Base-by-base conservation (phyloP, 2,113 vertebrate species). In the Amphiprion ocellaris region DNA sequence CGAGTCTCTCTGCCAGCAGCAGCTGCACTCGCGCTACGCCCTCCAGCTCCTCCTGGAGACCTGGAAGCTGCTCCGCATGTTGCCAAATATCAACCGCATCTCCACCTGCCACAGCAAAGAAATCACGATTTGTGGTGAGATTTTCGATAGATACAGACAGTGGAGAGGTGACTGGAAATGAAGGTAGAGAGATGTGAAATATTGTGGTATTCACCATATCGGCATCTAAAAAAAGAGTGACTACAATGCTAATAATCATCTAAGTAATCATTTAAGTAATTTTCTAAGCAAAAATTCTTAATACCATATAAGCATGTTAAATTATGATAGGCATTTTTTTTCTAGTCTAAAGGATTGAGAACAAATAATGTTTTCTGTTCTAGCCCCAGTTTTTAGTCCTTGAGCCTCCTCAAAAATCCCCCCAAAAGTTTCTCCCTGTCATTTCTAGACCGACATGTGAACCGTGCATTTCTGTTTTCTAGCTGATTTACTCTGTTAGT, bases 71-170 rank as follows among this genome's bases (percentile, higher is more conserved):
- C 94, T 99, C 50, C 93, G 93, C 59, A 93, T 94, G 85, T 85
- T 98, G 90, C 98, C 98, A 69, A 99, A 99, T 77, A 97, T 99
- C 94, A 99, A 91, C 73, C 94, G 94, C 0, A 88, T 99, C 79
- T 96, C 96, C 9, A 99, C 97, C 62, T 97, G 98, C 87, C 97
- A 97, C 9, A 96, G 96, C 2, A 97, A 98, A 88, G 97, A 99
- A 91, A 94, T 99, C 92, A 97, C 97, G 0, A 94, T 99, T 70
- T 99, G 98, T 30, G 97, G 98, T 99, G 87, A 79, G 95, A 30
- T 55, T 53, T 37, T 52, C 15, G 10, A 21, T n/a, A 8, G 16
- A 28, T 0, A 23, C 12, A 17, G 12, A 60, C 26, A 30, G 2
- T 28, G 14, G 9, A 28, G 49, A 62, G 4, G 53, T 19, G 33